Evolutionary conservation across 2,888 invertebrate genomes (phyloP), one percentile per base, ranked within the genome.

Genomic region (Drosophila longiperda): DNA sequence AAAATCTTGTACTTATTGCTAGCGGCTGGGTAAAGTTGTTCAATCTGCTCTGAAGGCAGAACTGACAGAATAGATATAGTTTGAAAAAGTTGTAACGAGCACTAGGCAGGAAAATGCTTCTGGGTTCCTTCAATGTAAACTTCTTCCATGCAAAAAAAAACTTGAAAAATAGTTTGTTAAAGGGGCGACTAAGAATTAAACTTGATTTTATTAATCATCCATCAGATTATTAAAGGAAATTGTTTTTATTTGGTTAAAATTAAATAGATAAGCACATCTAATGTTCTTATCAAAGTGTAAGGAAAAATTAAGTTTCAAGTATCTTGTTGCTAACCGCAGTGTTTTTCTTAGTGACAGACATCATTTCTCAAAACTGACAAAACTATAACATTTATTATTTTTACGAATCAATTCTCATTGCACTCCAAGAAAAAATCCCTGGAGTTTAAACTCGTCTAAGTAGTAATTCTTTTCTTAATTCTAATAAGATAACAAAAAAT

Each of bases 1-100:
- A 65, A 67, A 73, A 78, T 64, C 49, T 55, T 55, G 49, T 67
- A 61, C 74, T 64, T 64, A 54, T 73, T 78, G 63, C 61, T 66
- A 29, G 20, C 20, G 54, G 32, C 11, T 61, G 50, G 34, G 12
- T n/a, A 52, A 66, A 69, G 55, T 71, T 70, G 17, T 29, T 48
- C 63, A 71, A 71, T 34, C 38, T 57, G 69, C 36, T 70, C 32
- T 17, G 42, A 50, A 42, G 15, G 38, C 54, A 49, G 59, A 54
- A 26, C 48, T 60, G 70, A 33, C 60, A 42, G 32, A 52, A 26
- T n/a, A 26, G 15, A 15, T 45, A 26, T 26, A 45, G 50, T 57
- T 70, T 42, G n/a, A 34, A 57, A 71, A 70, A 53, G 34, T 63
- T 63, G 33, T 20, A 34, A 34, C 34, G 58, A n/a, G 45, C 15